These are phyloP conservation scores for Haliaeetus leucogaster DNA, from an alignment of 2,113 vertebrate species.

Conservation along the genomic window DNA sequence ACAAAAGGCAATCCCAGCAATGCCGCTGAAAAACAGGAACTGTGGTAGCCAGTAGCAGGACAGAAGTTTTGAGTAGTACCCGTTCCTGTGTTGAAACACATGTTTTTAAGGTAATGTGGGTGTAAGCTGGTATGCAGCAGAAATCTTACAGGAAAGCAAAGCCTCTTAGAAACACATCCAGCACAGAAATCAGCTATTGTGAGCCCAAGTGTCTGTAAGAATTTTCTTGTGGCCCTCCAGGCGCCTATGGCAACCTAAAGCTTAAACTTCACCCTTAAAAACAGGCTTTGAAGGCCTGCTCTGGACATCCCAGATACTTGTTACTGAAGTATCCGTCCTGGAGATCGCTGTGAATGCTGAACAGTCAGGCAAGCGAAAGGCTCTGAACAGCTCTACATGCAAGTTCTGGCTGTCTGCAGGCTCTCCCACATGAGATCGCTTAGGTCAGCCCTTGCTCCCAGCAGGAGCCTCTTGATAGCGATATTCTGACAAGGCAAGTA, in stretches of 20 bases:
- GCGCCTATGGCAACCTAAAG: background rate
- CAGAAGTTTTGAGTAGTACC: background rate
- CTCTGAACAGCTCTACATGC: background rate
- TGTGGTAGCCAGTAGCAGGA: background rate
- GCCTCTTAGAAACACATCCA: background rate
- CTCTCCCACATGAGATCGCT: background rate
- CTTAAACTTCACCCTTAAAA: background rate
- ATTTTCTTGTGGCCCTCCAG: background rate
- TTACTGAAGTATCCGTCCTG: background rate
- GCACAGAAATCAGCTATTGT: background rate
- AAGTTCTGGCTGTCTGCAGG: background rate
- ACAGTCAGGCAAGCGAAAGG: background rate
- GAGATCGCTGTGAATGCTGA: background rate
- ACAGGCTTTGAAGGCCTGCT: background rate
- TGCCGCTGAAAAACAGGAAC: background rate
- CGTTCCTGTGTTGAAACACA: background rate
- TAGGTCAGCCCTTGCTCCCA: background rate
- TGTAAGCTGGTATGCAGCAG: background rate
- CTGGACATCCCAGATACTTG: background rate
- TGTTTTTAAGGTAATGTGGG: background rate
- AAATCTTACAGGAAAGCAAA: background rate
- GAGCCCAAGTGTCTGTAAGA: background rate
- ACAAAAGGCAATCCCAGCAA: constrained; percentile 2
- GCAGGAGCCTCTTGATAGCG: background rate
- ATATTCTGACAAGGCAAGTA: background rate